phyloP scores from a whole-genome alignment of 2,113 vertebrate genomes.

The Pongo abelii region DNA sequence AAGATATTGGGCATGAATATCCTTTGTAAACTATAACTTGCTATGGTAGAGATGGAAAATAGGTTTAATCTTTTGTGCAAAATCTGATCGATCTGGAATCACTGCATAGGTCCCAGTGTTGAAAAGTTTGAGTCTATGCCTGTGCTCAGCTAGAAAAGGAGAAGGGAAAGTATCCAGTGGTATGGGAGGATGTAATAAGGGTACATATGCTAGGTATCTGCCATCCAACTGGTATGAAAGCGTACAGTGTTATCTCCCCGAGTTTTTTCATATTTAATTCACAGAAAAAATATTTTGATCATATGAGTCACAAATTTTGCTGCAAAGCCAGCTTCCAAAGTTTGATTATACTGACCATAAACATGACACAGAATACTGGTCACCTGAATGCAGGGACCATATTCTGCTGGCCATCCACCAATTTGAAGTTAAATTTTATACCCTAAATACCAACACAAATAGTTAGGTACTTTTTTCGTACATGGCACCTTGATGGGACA shows the following conservation, averaged over 20 bases:
- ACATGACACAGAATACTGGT: background rate
- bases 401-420: background rate
- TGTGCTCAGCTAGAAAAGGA: background rate
- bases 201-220: background rate
- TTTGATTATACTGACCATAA: constrained; percentile 16
- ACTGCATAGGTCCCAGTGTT: background rate
- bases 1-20: background rate
- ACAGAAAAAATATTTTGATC: background rate
- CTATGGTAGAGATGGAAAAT: background rate
- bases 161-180: background rate
- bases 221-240: background rate
- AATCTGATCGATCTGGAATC: background rate
- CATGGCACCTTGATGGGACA: background rate
- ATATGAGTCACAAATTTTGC: constrained; percentile 41
- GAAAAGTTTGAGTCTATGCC: background rate
- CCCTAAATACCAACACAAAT: background rate
- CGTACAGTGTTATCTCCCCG: background rate
- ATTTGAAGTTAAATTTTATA: constrained; percentile 26
- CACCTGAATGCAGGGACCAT: background rate
- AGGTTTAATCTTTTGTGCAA: background rate
- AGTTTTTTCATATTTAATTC: background rate
- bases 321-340: background rate
- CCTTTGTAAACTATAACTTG: background rate
- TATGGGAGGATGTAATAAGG: background rate
- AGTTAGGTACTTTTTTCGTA: background rate